A percentile compares a stretch with the other conserved stretches of the same genome.
These are phyloP conservation scores for Fragum whitleyi DNA, from an alignment of 2,888 invertebrate genomes.

Conservation along the genomic window DNA sequence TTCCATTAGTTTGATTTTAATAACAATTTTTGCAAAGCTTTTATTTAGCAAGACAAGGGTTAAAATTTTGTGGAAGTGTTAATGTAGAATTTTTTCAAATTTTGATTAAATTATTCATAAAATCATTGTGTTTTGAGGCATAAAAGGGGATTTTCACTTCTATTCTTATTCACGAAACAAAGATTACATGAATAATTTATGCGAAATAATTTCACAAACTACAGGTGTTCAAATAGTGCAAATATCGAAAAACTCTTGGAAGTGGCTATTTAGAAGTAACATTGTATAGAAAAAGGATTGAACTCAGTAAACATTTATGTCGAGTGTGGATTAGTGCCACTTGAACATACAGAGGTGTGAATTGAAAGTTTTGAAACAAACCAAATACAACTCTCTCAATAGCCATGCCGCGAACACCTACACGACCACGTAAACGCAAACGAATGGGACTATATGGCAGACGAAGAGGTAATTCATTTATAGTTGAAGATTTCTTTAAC, in stretches of 20 bases:
- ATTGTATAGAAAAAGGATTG: slow-evolving; percentile 11
- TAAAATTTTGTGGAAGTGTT: too few species aligned
- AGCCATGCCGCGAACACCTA: slow-evolving; percentile 18
- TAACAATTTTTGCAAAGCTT: too few species aligned
- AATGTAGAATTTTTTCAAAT: too few species aligned
- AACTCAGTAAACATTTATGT: slow-evolving; percentile 16
- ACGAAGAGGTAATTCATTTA: slow-evolving; percentile 7
- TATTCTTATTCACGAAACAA: not conserved
- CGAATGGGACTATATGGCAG: not conserved
- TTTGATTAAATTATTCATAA: too few species aligned
- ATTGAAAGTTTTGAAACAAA: slow-evolving; percentile 3
- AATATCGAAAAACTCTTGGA: not conserved
- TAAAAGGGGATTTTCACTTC: not conserved
- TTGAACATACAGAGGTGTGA: not conserved
- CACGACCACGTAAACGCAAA: too few species aligned
- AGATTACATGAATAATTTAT: slow-evolving; percentile 1
- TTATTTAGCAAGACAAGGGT: too few species aligned
- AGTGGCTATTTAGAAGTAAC: not conserved
- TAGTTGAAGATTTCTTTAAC: too few species aligned
- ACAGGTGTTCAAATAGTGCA: slow-evolving; percentile 2
- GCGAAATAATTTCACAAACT: not conserved
- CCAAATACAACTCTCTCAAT: not conserved
- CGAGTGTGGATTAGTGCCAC: slow-evolving; percentile 10
- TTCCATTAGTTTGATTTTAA: too few species aligned
- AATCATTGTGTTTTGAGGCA: too few species aligned